Evolutionary conservation across 2,888 invertebrate species (phyloP).

Genomic region (Carabus problematicus): DNA sequence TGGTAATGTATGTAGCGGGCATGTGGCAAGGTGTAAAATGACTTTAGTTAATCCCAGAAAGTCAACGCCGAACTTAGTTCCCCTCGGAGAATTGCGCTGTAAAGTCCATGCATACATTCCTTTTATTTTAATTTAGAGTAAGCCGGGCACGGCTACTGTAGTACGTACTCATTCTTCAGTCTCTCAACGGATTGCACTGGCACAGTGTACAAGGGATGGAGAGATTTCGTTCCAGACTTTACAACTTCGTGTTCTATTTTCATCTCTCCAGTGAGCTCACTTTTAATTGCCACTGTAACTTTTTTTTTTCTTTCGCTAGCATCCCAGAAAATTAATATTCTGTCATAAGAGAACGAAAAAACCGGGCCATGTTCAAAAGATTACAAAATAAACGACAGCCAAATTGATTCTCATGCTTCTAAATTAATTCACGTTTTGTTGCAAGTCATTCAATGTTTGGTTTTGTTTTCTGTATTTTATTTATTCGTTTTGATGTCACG

Average conservation of each 20-base stretch:
- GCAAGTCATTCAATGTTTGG: conserved; percentile 28
- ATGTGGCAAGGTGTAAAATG: conserved; percentile 12
- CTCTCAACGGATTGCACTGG: conserved; percentile 5
- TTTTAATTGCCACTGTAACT: conserved; percentile 35
- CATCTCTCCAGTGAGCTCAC: conserved; percentile 20
- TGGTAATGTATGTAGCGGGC: not conserved
- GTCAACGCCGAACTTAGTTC: conserved; percentile 7
- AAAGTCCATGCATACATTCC: conserved; percentile 37
- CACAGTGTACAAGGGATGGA: too few relatives aligned
- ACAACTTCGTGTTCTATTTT: conserved; percentile 23
- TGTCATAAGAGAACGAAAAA: conserved; percentile 28
- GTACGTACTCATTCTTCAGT: conserved; percentile 22
- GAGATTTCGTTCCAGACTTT: not conserved
- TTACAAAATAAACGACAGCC: conserved; percentile 51
- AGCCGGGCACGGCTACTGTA: not conserved
- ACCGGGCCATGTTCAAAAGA: conserved; percentile 48
- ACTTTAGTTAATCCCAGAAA: not conserved
- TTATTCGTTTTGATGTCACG: conserved; percentile 21
- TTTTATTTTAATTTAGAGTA: conserved; percentile 35
- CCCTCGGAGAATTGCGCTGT: conserved; percentile 25
- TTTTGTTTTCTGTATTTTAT: conserved; percentile 25
- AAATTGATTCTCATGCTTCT: conserved; percentile 52
- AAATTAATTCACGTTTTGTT: conserved; percentile 40
- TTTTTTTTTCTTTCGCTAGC: conserved; percentile 22
- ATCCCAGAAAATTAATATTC: conserved; percentile 38